Evolutionary conservation across 2,888 invertebrate species (phyloP).

Genomic region (Philonicus albiceps): DNA sequence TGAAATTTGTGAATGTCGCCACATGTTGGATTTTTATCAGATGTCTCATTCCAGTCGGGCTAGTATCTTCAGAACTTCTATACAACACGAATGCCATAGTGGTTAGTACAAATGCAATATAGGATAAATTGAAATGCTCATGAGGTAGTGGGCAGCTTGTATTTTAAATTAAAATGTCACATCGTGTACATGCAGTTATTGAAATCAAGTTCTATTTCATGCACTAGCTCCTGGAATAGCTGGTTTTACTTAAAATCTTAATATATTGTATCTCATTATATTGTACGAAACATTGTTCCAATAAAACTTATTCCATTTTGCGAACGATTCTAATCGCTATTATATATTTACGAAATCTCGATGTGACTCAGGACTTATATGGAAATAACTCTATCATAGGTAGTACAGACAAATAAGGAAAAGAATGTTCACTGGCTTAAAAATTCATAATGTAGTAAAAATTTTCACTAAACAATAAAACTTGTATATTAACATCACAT

Average conservation of each 20-base stretch:
- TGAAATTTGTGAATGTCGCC: conserved; percentile 42
- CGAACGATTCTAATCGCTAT: not conserved
- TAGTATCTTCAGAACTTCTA: conserved; percentile 29
- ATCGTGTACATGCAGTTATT: conserved; percentile 36
- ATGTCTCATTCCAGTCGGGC: conserved; percentile 23
- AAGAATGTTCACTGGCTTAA: no score
- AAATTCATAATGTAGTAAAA: no score
- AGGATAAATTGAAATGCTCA: conserved; percentile 40
- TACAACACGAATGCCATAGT: conserved; percentile 9
- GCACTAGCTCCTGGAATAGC: not conserved
- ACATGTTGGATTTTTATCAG: conserved; percentile 39
- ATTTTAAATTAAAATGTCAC: conserved; percentile 42
- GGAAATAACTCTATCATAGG: no score
- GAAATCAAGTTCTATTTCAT: conserved; percentile 35
- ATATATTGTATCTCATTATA: not conserved
- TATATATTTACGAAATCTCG: not conserved
- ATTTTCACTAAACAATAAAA: no score
- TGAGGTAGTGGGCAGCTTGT: conserved; percentile 34
- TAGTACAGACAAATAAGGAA: no score
- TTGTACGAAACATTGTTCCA: not conserved
- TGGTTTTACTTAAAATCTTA: not conserved
- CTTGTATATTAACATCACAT: no score
- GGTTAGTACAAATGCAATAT: conserved; percentile 37
- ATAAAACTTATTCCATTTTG: not conserved
- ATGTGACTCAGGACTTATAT: no score